Evolutionary conservation across 2,888 invertebrate genomes (phyloP), one percentile per base, ranked within the genome.

Genomic region (Lepidocyrtoides sp.): DNA sequence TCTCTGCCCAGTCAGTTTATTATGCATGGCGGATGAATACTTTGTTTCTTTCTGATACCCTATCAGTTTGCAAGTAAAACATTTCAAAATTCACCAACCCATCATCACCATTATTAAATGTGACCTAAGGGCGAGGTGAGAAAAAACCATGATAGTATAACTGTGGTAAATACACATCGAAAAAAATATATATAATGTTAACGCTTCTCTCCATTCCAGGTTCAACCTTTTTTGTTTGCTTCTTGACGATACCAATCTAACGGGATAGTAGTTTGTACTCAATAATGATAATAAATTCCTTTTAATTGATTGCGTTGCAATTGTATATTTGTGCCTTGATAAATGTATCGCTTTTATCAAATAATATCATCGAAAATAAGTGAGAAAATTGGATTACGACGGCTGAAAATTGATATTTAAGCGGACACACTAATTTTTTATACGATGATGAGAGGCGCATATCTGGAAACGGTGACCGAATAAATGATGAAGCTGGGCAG

Each of bases 381-480:
- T 79, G 79, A 54, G 79, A 79, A 79, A 79, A 79, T 79, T 79
- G 79, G 75, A 75, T 48, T 26, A 20, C 72, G 41, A 20, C 48
- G n/a, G 48, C 48, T 75, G 69, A 48, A 75, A 75, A 75, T 75
- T 75, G 75, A 75, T 75, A 75, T 72, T 26, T 72, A 75, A 75
- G 75, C 44, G 5, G 26, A n/a, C 48, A 48, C 44, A 48, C 75
- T 75, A 75, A 75, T 75, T 48, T n/a, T 48, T 75, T 75, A 48
- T 75, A 26, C 60, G 60, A 63, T 77, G 60, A 66, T 51, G 77
- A 54, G 51, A 32, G 77, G 51, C 23, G 77, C 23, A 82, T 44
- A 60, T 32, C 26, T 23, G 82, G 26, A 82, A 60, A 82, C 44
- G 57, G 32, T 17, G 54, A 32, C 48, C 54, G 36, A 79, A 79